Conservation (phyloP, 2,113 vertebrate species). For the Excalfactoria chinensis region DNA sequence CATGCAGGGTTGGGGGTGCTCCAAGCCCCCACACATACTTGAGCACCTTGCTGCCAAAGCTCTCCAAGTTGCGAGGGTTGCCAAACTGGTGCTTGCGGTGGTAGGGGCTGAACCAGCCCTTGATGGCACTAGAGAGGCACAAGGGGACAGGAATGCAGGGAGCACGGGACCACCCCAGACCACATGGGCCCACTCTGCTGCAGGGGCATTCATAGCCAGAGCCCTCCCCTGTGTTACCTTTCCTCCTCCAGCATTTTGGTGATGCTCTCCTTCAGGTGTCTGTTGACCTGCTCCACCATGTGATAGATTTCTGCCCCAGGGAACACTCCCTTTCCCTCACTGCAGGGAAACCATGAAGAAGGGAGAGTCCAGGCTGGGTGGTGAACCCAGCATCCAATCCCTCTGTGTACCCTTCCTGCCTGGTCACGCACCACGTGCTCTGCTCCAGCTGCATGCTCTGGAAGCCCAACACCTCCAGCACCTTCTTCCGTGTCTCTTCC, state of each 20-base stretch:
- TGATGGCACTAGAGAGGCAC: constrained; percentile 63
- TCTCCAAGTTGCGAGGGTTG: constrained; percentile 81
- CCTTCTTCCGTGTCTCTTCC: constrained; percentile 54
- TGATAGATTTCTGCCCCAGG: constrained; percentile 77
- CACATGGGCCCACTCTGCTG: background rate
- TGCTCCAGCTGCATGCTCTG: constrained; percentile 67
- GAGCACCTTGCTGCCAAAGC: constrained; percentile 70
- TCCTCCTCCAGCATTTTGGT: constrained; percentile 60
- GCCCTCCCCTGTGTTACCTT: background rate
- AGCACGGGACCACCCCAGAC: accelerated
- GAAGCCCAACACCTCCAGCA: constrained; percentile 75
- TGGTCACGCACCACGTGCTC: constrained; percentile 69
- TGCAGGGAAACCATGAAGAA: background rate
- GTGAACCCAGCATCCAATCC: background rate
- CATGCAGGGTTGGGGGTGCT: accelerated
- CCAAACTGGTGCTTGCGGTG: constrained; percentile 78
- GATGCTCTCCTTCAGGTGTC: constrained; percentile 71
- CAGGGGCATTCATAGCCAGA: accelerated
- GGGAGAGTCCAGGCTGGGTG: background rate
- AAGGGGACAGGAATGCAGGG: accelerated
- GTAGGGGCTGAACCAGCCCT: constrained; percentile 79
- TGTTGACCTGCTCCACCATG: constrained; percentile 74
- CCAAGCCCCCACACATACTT: constrained; percentile 67
- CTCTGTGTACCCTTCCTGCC: background rate
- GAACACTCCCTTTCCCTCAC: constrained; percentile 74